These are phyloP conservation scores for Burhinus bistriatus DNA, from an alignment of 2,113 vertebrate genomes.

Conservation along the genomic window DNA sequence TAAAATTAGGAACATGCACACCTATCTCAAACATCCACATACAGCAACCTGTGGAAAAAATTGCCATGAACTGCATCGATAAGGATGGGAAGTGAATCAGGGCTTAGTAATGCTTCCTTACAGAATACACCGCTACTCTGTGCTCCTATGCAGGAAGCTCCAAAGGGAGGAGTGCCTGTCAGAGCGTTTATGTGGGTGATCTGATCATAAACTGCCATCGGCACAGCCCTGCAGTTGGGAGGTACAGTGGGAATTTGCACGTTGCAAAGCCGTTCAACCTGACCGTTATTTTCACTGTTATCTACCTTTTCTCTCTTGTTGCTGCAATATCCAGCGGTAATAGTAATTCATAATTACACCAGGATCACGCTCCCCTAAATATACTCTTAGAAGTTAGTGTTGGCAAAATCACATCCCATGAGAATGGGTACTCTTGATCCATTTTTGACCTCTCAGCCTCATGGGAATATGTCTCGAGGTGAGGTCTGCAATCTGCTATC, in stretches of 20 bases:
- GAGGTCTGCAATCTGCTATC: background rate
- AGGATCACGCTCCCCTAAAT: background rate
- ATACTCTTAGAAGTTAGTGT: background rate
- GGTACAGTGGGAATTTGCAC: background rate
- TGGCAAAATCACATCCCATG: background rate
- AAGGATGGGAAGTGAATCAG: background rate
- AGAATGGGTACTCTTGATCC: background rate
- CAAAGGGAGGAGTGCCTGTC: background rate
- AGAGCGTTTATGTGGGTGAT: fast-evolving
- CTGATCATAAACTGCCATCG: background rate
- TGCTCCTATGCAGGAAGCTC: background rate
- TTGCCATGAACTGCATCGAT: background rate
- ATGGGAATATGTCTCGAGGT: too few species aligned
- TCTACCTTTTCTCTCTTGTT: background rate
- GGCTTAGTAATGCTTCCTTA: background rate
- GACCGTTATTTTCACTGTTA: background rate
- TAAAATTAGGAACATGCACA: background rate
- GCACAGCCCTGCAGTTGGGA: background rate
- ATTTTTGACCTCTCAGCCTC: background rate
- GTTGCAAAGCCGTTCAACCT: background rate
- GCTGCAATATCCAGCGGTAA: background rate
- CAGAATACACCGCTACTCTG: fast-evolving
- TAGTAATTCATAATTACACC: background rate
- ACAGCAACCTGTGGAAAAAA: background rate
- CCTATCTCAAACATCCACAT: background rate